These are phyloP conservation scores for Drosophila monieri DNA, from an alignment of 2,888 invertebrate genomes.

Conservation along the genomic window DNA sequence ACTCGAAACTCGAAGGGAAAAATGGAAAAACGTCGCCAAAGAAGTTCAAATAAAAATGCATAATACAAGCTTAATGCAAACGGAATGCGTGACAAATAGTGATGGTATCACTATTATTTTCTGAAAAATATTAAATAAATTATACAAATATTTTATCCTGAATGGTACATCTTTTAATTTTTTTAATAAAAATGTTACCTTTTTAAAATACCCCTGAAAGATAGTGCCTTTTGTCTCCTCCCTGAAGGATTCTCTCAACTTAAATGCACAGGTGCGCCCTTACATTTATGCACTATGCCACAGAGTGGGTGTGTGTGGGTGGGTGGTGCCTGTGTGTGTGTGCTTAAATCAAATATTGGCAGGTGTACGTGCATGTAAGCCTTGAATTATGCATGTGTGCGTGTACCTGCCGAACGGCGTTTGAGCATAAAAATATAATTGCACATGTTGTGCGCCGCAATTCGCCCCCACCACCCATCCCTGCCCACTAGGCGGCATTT, in stretches of 20 bases:
- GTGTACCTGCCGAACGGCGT: constrained; percentile 18
- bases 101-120: neutral
- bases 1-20: constrained; percentile 1
- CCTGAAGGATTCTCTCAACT: neutral
- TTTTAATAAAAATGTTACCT: neutral
- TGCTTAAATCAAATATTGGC: constrained; percentile 58
- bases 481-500: neutral
- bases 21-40: constrained; percentile 33
- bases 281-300: neutral
- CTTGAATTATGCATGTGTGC: constrained; percentile 48
- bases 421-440: constrained; percentile 40
- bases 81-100: constrained; percentile 19
- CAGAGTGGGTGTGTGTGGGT: neutral
- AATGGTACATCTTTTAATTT: no score
- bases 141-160: no score
- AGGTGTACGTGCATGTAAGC: constrained; percentile 53
- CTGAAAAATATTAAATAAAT: neutral
- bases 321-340: constrained; percentile 23
- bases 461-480: neutral
- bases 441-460: constrained; percentile 37
- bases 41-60: constrained; percentile 56
- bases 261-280: neutral
- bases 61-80: constrained; percentile 60
- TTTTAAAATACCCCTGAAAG: neutral
- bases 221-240: neutral